Evolutionary conservation across 2,888 invertebrate species (phyloP).

Genomic region (Agelastica alni): DNA sequence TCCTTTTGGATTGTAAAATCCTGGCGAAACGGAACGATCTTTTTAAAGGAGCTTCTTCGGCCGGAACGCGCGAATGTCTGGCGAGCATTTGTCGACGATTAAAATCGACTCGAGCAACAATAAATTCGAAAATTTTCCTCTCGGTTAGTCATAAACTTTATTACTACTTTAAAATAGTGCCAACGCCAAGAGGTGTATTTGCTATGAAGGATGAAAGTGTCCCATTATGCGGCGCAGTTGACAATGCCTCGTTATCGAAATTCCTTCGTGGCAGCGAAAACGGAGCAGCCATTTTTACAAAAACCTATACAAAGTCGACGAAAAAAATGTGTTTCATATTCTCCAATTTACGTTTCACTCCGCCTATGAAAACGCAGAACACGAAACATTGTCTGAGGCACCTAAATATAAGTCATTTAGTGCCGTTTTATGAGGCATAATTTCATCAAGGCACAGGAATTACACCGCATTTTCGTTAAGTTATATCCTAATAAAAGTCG

Average conservation of each 20-base stretch:
- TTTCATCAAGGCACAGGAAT: constrained; percentile 52
- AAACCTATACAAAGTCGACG: too few species aligned
- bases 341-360: background rate
- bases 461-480: constrained; percentile 50
- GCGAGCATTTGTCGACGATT: constrained; percentile 9
- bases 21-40: constrained; percentile 28
- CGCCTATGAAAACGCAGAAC: constrained; percentile 3
- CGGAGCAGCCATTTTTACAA: too few species aligned
- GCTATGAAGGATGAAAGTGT: too few species aligned
- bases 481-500: constrained; percentile 51
- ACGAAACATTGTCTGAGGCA: constrained; percentile 32
- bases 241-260: too few species aligned
- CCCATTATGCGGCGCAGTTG: too few species aligned
- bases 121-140: too few species aligned
- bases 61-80: constrained; percentile 1
- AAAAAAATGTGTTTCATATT: too few species aligned
- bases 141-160: too few species aligned
- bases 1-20: constrained; percentile 48
- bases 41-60: background rate
- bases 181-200: too few species aligned
- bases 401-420: constrained; percentile 48
- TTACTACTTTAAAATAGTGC: too few species aligned
- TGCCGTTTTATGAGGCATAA: constrained; percentile 53
- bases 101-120: too few species aligned
- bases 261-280: too few species aligned